Evolutionary conservation across 2,888 invertebrate genomes (phyloP).

Genomic region (Ceratothoa steindachneri): DNA sequence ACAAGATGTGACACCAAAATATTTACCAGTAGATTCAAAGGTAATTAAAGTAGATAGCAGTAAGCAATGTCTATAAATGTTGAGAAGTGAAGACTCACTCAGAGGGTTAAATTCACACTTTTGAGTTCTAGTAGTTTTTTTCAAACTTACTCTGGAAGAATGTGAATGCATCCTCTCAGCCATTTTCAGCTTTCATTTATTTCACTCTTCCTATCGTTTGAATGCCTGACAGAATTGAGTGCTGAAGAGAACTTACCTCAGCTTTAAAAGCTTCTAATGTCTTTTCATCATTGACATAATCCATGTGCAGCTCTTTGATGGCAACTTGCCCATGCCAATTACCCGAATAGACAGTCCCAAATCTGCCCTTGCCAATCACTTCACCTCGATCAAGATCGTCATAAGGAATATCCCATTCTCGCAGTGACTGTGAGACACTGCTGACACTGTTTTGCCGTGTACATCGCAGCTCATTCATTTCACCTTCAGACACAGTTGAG

Average conservation of each 20-base stretch:
- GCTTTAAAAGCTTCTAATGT: constrained; percentile 90
- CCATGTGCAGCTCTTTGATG: constrained; percentile 89
- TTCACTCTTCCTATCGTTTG: too few species aligned
- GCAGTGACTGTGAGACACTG: constrained; percentile 66
- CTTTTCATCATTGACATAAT: constrained; percentile 75
- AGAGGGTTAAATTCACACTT: too few species aligned
- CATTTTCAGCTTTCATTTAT: too few species aligned
- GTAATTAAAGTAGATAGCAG: background rate
- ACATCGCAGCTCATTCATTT: constrained; percentile 51
- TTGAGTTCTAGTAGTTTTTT: too few species aligned
- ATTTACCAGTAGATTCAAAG: background rate
- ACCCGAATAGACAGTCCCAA: constrained; percentile 90
- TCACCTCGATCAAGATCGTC: constrained; percentile 84
- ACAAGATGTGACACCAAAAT: background rate
- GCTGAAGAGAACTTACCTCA: constrained; percentile 66
- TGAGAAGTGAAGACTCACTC: too few species aligned
- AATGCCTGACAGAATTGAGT: too few species aligned
- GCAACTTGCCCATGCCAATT: constrained; percentile 98
- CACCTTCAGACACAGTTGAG: constrained; percentile 66
- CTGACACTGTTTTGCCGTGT: constrained; percentile 57
- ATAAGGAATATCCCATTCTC: constrained; percentile 98
- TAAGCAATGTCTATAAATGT: too few species aligned
- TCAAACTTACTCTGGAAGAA: too few species aligned
- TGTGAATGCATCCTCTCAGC: too few species aligned
- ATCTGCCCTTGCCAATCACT: constrained; percentile 82